Conservation (phyloP, 2,797 vertebrate genomes). For the Sebastes elongatus region DNA sequence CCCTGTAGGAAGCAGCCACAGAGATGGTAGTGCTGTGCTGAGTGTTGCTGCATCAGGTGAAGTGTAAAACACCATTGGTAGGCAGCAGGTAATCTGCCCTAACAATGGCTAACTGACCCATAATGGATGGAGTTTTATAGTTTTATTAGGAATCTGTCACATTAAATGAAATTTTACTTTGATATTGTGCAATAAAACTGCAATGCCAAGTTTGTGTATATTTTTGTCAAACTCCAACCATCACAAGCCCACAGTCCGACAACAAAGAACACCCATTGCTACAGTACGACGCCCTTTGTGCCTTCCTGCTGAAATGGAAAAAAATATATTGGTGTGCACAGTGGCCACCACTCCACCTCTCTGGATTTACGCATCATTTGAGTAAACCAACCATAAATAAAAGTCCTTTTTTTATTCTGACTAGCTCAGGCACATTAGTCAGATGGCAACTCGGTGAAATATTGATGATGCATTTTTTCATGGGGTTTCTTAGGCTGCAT, state of each 20-base stretch:
- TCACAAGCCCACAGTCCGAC: conserved; percentile 48
- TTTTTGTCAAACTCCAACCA: conserved; percentile 63
- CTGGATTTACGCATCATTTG: conserved; percentile 36
- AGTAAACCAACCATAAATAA: conserved; percentile 58
- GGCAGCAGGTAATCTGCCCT: conserved; percentile 40
- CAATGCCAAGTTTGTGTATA: not conserved
- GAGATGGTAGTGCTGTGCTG: conserved; percentile 42
- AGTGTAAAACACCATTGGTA: conserved; percentile 66
- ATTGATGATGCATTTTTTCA: conserved; percentile 65
- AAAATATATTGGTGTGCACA: conserved; percentile 7
- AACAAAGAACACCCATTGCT: conserved; percentile 56
- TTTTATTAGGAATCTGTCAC: not conserved
- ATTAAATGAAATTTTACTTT: not conserved
- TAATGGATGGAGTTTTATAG: conserved; percentile 58
- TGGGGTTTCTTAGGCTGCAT: conserved; percentile 16
- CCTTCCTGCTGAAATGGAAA: conserved; percentile 57
- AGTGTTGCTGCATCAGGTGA: conserved; percentile 62
- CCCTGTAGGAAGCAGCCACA: conserved; percentile 42
- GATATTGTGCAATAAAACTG: not conserved
- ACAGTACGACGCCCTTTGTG: conserved; percentile 58
- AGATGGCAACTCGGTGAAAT: conserved; percentile 62
- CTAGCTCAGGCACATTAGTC: conserved; percentile 48
- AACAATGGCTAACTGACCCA: conserved; percentile 57
- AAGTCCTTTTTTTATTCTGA: conserved; percentile 27
- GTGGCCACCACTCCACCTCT: conserved; percentile 31